Conservation (phyloP, 2,797 vertebrate species). For the Lithobates sylvaticus region DNA sequence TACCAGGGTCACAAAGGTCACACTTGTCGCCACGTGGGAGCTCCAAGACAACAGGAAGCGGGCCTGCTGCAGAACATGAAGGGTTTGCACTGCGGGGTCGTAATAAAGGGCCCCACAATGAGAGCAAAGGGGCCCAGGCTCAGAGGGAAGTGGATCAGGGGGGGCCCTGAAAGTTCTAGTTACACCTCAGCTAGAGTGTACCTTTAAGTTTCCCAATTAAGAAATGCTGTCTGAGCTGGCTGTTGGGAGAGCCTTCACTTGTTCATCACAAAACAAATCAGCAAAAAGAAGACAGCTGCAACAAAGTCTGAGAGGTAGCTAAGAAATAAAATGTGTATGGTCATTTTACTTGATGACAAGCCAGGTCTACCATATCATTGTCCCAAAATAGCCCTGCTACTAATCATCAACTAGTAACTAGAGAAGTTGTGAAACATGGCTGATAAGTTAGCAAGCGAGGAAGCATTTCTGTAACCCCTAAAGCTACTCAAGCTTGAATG, state of each 20-base stretch:
- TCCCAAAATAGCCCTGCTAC: constrained; percentile 30
- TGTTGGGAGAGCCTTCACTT: not conserved
- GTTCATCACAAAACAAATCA: constrained; percentile 2
- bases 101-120: too few species aligned
- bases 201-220: too few species aligned
- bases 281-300: constrained; percentile 2
- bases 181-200: too few species aligned
- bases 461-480: not conserved
- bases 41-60: too few species aligned
- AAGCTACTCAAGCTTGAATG: not conserved
- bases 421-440: not conserved
- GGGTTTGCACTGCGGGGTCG: too few species aligned
- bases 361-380: constrained; percentile 6
- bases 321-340: constrained; percentile 6
- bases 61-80: too few species aligned
- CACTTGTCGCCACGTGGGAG: too few species aligned
- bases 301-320: not conserved
- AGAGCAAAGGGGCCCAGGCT: too few species aligned
- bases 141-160: too few species aligned
- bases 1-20: too few species aligned
- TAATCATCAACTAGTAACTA: not conserved
- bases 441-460: not conserved
- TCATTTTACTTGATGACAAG: constrained; percentile 11
- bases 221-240: not conserved
- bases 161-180: too few species aligned